Conservation (phyloP, 2,888 invertebrate species). For the Drosophila ezoana region DNA sequence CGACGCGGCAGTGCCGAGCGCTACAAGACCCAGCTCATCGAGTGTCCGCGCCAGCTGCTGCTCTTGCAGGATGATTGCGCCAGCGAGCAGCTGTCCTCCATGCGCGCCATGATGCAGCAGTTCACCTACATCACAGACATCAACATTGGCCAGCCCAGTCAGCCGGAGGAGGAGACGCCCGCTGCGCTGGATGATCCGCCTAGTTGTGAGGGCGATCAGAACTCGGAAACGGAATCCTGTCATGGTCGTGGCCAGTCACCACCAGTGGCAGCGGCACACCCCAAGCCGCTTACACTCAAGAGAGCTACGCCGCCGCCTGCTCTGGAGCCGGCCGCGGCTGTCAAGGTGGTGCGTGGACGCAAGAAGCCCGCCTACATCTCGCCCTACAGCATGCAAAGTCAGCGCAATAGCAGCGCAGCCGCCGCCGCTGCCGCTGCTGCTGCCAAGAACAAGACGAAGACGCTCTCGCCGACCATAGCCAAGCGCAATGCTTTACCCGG, state of each 20-base stretch:
- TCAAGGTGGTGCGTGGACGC: conserved; percentile 84
- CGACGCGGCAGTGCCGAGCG: conserved; percentile 87
- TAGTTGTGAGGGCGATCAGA: conserved; percentile 87
- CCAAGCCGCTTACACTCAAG: not conserved
- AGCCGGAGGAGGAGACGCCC: conserved; percentile 45
- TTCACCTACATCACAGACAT: conserved; percentile 81
- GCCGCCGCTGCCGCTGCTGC: conserved; percentile 14
- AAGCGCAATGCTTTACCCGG: conserved; percentile 50
- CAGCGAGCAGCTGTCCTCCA: conserved; percentile 77
- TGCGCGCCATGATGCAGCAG: conserved; percentile 81
- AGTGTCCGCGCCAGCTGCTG: conserved; percentile 61
- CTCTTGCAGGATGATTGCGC: conserved; percentile 52
- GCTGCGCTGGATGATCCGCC: conserved; percentile 43
- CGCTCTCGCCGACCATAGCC: conserved; percentile 58
- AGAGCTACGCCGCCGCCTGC: conserved; percentile 43
- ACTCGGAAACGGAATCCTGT: conserved; percentile 86
- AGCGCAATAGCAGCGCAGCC: conserved; percentile 55
- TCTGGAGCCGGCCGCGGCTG: conserved; percentile 53
- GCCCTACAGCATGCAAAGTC: conserved; percentile 86
- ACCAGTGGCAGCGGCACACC: conserved; percentile 2
- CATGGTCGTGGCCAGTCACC: conserved; percentile 73
- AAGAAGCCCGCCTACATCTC: conserved; percentile 89
- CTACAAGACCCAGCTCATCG: conserved; percentile 90
- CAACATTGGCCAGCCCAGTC: conserved; percentile 81
- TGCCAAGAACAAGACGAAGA: conserved; percentile 63